phyloP scores from a whole-genome alignment of 2,888 invertebrate genomes.

The Phortica okadai region DNA sequence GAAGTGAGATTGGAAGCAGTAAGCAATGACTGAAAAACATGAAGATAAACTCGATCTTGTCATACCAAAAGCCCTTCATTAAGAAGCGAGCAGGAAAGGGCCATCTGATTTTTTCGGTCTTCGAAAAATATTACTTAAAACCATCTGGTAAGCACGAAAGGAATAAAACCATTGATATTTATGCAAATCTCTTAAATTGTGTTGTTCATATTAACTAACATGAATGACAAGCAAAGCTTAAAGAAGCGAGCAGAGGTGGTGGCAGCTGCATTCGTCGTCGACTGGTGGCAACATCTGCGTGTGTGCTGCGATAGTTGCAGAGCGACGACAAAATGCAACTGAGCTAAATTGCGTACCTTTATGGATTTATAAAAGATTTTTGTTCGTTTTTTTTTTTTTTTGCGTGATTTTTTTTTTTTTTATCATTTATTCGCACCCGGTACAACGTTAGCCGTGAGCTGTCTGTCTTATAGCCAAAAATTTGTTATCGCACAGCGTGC shows the following conservation, averaged over 20 bases:
- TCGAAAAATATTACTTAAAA: too few species aligned
- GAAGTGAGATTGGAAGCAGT: too few species aligned
- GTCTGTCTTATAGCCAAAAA: constrained; percentile 55
- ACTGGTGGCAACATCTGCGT: neutral
- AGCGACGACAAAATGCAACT: neutral
- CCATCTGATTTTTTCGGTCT: too few species aligned
- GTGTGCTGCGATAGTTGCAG: neutral
- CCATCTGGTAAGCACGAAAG: neutral
- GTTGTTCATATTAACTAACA: constrained; percentile 47
- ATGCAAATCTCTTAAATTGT: constrained; percentile 69
- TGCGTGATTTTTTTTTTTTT: constrained; percentile 24
- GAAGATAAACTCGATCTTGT: too few species aligned
- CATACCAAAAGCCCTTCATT: too few species aligned
- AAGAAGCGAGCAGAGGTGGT: neutral
- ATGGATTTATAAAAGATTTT: constrained; percentile 46
- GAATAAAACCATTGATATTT: constrained; percentile 52
- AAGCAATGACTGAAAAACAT: too few species aligned
- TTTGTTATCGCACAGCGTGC: constrained; percentile 67
- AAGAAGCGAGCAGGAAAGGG: too few species aligned
- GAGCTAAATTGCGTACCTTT: constrained; percentile 3
- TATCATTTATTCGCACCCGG: constrained; percentile 20
- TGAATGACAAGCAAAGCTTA: neutral
- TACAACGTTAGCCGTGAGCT: constrained; percentile 11
- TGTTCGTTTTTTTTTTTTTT: constrained; percentile 46
- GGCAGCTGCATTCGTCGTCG: neutral